Evolutionary conservation across 2,797 vertebrate species (phyloP), one percentile per base, ranked within the genome.

Genomic region (Mus minutoides): DNA sequence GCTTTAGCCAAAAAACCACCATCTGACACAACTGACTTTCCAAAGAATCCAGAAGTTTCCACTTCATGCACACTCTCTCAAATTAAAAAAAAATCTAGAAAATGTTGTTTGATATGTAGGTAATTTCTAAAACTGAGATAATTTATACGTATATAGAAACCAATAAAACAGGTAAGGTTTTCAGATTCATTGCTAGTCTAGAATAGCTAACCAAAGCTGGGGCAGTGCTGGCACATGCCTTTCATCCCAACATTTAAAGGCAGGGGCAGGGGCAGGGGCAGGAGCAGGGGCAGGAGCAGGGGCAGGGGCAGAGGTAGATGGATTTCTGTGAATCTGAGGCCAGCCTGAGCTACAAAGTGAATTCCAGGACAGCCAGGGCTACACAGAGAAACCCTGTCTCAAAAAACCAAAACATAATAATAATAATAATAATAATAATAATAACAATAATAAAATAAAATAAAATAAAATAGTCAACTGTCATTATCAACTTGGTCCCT

Each of bases 121-220:
- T 24, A 76, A 90, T 60, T 67, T 93, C 73, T 92, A 75, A 88
- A 54, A 64, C 58, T 60, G 71, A 92, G 34, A 58, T 29, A 89
- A 82, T 92, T 82, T 90, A 93, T 85, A 88, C 75, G 54, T 76
- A 17, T 0, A 22, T 52, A 75, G 13, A 86, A 92, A 62, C 0
- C 24, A 89, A 64, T 40, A 89, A 86, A 83, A 95, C 80, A n/a
- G 84, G 73, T 94, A 93, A 94, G 52, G 90, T 52, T 91, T 76
- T 78, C 49, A 88, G 73, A 40, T 86, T 78, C 26, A 29, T 60
- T 40, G 79, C n/a, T 29, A 82, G 24, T 83, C 37, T 83, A 62
- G 29, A 62, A 19, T 31, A 62, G 80, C 16, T 56, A 31, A 22
- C 2, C 19, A 43, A 11, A 75, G 21, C 37, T 40, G 37, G 37